Evolutionary conservation across 2,797 vertebrate genomes (phyloP), one percentile per base, ranked within the genome.

Genomic region (Brachyalestes nurse): DNA sequence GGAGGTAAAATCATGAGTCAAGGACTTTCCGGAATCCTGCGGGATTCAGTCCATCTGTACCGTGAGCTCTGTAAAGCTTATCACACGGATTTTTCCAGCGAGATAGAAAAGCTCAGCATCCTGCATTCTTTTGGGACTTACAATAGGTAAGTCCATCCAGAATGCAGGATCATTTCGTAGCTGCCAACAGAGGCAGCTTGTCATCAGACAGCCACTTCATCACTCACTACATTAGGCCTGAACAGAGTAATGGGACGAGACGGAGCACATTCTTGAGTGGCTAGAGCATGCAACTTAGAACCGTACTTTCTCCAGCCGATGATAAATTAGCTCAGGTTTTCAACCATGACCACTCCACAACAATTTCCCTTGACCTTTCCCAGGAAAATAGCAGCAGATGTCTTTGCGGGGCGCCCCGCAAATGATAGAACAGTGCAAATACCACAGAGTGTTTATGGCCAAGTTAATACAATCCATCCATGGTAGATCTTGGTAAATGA

Each of bases 381-480:
- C 55, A 77, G 77, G 78, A 81, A 86, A 87, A 86, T 83, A 57
- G 73, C 42, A 80, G 78, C 84, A 79, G 84, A 82, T 87, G 79
- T 66, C 70, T 79, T 75, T 74, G 62, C 72, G 25, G 64, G 60
- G 62, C 55, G 76, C 72, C 64, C 62, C 76, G 49, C 77, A 82
- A 72, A 83, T 65, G 71, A 70, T 42, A 75, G 19, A 67, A 64
- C 34, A 64, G 76, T 57, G 70, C 34, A 53, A 82, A 74, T 58
- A 28, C 23, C 14, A 7, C 4, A 69, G 51, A 17, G 67, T 47
- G 7, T 69, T 60, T 77, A 75, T 57, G 1, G 4, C 76, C 51
- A 75, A 49, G 70, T 49, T 55, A 73, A 67, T 69, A 62, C 49
- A 78, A 60, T 73, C 55, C 69, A 74, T 3, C 28, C 28, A 28